Evolutionary conservation across 2,797 vertebrate genomes (phyloP).

Genomic region (Siniperca obscura): DNA sequence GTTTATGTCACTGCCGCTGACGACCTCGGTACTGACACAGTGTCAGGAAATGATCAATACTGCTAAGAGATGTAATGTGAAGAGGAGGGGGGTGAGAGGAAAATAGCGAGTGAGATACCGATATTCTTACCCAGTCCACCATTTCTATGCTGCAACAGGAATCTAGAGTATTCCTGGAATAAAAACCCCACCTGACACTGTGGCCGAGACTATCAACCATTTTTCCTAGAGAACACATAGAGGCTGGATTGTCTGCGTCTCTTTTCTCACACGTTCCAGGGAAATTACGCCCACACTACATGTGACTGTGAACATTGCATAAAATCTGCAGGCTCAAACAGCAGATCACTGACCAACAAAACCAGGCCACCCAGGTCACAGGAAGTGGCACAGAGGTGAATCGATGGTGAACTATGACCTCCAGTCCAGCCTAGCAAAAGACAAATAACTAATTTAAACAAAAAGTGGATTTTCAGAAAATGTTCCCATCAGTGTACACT

Average conservation of each 20-base stretch:
- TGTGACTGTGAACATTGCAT: conserved; percentile 61
- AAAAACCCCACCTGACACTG: conserved; percentile 43
- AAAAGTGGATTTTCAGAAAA: neutral
- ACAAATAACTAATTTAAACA: conserved; percentile 11
- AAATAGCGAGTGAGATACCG: neutral
- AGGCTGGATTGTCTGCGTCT: conserved; percentile 58
- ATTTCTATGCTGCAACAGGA: conserved; percentile 55
- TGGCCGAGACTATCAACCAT: conserved; percentile 17
- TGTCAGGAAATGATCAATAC: conserved; percentile 84
- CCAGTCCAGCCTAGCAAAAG: neutral
- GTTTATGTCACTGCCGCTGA: conserved; percentile 80
- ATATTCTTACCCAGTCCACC: neutral
- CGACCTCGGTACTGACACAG: conserved; percentile 72
- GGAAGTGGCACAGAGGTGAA: conserved; percentile 50
- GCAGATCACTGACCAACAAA: conserved; percentile 43
- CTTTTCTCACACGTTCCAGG: conserved; percentile 42
- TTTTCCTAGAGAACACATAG: conserved; percentile 56
- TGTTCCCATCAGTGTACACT: neutral
- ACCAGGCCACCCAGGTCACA: conserved; percentile 49
- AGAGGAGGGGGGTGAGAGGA: conserved; percentile 30
- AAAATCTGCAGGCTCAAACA: conserved; percentile 48
- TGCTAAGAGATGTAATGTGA: conserved; percentile 74
- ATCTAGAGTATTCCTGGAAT: conserved; percentile 21
- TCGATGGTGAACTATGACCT: conserved; percentile 37
- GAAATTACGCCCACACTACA: conserved; percentile 57